A percentile compares a stretch with the other conserved stretches of the same genome.
These are phyloP conservation scores for Origma solitaria DNA, from an alignment of 2,113 vertebrate species.

Conservation along the genomic window DNA sequence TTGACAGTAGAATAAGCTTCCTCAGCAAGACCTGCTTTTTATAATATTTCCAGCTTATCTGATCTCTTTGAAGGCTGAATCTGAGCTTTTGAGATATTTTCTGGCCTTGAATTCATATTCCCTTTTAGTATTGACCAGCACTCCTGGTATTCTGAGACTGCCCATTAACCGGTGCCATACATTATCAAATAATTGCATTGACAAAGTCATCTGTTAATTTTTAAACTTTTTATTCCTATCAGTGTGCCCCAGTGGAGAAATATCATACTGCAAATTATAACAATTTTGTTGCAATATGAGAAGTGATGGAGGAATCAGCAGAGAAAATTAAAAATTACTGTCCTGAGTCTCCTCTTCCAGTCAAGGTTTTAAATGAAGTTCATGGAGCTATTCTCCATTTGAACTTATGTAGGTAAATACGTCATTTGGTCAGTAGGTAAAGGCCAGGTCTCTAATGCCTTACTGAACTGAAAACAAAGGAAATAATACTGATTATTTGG, in stretches of 20 bases:
- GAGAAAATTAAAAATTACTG: background rate
- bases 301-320: background rate
- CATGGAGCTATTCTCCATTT: background rate
- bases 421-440: background rate
- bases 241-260: background rate
- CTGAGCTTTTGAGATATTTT: background rate
- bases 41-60: background rate
- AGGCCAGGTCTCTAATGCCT: background rate
- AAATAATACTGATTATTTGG: background rate
- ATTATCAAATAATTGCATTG: background rate
- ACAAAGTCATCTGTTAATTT: background rate
- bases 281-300: background rate
- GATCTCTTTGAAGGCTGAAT: background rate
- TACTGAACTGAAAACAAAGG: background rate
- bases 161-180: background rate
- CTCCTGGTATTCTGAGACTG: background rate
- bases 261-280: background rate
- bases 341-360: background rate
- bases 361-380: background rate
- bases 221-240: background rate
- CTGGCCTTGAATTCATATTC: background rate
- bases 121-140: background rate
- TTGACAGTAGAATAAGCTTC: slow-evolving; percentile 2
- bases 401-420: background rate
- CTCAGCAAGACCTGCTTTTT: slow-evolving; percentile 2